Evolutionary conservation across 2,888 invertebrate genomes (phyloP), one percentile per base, ranked within the genome.

Genomic region (Lochmaea capreae): DNA sequence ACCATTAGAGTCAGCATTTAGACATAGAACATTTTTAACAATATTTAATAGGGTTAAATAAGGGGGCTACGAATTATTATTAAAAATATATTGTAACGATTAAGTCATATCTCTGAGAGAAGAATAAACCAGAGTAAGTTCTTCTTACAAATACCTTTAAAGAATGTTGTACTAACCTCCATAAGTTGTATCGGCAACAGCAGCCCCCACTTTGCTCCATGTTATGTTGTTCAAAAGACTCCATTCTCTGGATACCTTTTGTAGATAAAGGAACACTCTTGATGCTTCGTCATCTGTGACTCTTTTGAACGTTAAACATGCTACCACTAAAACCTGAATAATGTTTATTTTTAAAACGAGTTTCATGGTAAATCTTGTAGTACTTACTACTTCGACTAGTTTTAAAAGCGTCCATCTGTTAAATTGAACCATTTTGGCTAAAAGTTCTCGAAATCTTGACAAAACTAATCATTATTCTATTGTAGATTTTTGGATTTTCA

Each of bases 201-300:
- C 89, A 14, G 92, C 90, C 0, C 93, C 93, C 54, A 92, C 89
- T 39, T 90, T 89, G 82, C 92, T 92, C 93, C 93, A 93, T 0
- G 93, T 93, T 78, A 94, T 90, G 63, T 92, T 94, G 80, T 91
- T 93, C 77, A 93, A 88, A 43, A 93, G 89, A 49, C 92, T 92
- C 94, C 94, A 94, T 87, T 94, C 93, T 62, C 92, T 88, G 42
- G 93, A 93, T 73, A 92, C 85, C 87, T 93, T 93, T 87, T 93
- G 92, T 77, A 93, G 89, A 81, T 91, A 90, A 77, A 92, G 89
- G 82, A 91, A 91, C 79, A 93, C 87, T 69, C 93, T 89, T 62
- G 90, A 89, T 74, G 93, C 92, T 85, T 94, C 93, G 80, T 93
- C 93, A 76, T 93, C 91, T 1, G 94, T 93, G 77, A 93, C 90